Evolutionary conservation across 2,797 vertebrate species (phyloP).

Genomic region (Phyllotis vaccarum): DNA sequence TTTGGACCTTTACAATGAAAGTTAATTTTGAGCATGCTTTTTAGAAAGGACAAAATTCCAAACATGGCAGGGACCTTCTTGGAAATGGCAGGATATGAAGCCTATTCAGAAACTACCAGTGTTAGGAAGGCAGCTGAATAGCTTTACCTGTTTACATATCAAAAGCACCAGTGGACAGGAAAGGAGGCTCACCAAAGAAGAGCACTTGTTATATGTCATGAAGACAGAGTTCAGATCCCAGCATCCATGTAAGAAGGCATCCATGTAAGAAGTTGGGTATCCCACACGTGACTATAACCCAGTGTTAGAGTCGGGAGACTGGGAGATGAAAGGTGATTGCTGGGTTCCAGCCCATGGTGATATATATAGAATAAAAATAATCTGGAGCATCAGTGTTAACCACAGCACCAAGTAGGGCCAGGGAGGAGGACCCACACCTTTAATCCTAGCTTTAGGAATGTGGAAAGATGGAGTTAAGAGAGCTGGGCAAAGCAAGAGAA

Average conservation of each 20-base stretch:
- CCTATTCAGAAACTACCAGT: neutral
- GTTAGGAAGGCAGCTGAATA: neutral
- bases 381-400: too few relatives aligned
- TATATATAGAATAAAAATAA: too few relatives aligned
- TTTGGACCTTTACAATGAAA: neutral
- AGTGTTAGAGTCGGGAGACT: neutral
- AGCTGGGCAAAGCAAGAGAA: too few relatives aligned
- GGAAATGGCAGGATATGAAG: neutral
- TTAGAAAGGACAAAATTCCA: neutral
- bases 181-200: neutral
- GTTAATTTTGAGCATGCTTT: neutral
- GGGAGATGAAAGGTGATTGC: neutral
- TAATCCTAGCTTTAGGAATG: too few relatives aligned
- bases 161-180: neutral
- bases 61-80: neutral
- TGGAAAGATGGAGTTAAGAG: too few relatives aligned
- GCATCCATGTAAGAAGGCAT: neutral
- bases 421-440: too few relatives aligned
- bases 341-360: neutral
- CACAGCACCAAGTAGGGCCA: too few relatives aligned
- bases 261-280: neutral
- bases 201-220: neutral
- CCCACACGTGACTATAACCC: neutral
- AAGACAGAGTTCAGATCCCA: neutral
- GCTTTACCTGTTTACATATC: neutral